Evolutionary conservation across 2,888 invertebrate genomes (phyloP), one percentile per base, ranked within the genome.

Genomic region (Plusia festucae): DNA sequence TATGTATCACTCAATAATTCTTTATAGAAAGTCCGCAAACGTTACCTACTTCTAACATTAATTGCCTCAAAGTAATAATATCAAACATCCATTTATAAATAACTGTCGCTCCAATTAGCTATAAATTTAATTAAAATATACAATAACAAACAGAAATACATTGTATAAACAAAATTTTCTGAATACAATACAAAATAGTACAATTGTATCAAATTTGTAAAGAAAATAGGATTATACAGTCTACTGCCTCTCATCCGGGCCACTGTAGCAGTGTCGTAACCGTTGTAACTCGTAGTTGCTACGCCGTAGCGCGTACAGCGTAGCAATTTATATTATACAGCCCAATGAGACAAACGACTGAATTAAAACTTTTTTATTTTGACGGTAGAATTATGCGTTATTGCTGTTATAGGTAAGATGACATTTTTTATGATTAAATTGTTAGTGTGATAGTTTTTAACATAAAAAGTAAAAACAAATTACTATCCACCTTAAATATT

Each of bases 291-390:
- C 53, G 53, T 60, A 66, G 57, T 56, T 4, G 5, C 58, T 70
- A 73, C 66, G 58, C 20, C 70, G 65, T 70, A 65, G 75, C 46
- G 1, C 15, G 53, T 65, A 57, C 46, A 53, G 9, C 63, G 76
- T 76, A 74, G 73, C 73, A 49, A n/a, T 56, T 44, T 34, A 40
- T 27, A 49, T 49, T 4, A 32, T 40, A 53, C 24, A 30, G 24
- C 16, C 13, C 20, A 16, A 40, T 52, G 22, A 52, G 24, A 24
- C 24, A 24, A 51, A 24, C 24, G 22, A 24, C 15, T 52, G 24
- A 24, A 24, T 52, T 52, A 24, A 24, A 52, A 52, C 13, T 52
- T 52, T 24, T 22, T 49, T 49, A 9, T 49, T 49, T 49, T 49
- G 46, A 49, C 20, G 11, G 18, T 49, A 20, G 46, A 49, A n/a